Percentiles rank a stretch among this genome's conserved stretches.
phyloP scores from a whole-genome alignment of 1,140 invertebrate genomes.

The Eufriesea mexicana region DNA sequence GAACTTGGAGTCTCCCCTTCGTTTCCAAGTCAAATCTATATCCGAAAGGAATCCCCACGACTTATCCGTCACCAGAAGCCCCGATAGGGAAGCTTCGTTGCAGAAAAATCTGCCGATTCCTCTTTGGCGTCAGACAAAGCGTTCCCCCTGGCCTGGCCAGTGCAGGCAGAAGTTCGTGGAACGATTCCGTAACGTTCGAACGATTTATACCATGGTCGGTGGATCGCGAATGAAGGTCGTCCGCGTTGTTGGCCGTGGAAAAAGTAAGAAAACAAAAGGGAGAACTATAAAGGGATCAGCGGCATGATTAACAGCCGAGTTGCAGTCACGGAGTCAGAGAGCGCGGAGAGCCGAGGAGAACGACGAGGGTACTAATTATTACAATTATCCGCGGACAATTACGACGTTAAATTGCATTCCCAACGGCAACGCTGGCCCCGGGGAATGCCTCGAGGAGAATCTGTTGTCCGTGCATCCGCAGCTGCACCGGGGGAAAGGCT shows the following conservation, averaged over 20 bases:
- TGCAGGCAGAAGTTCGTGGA: background rate
- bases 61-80: background rate
- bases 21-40: constrained; percentile 17
- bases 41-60: background rate
- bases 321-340: background rate
- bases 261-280: background rate
- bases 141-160: background rate
- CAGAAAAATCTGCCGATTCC: background rate
- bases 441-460: constrained; percentile 48
- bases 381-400: constrained; percentile 67
- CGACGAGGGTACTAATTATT: constrained; percentile 63
- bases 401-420: constrained; percentile 68
- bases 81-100: background rate
- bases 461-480: constrained; percentile 44
- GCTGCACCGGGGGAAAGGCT: constrained; percentile 2
- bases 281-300: constrained; percentile 20
- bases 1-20: background rate
- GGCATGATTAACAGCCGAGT: constrained; percentile 34
- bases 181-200: background rate
- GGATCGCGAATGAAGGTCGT: background rate
- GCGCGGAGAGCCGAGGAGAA: background rate
- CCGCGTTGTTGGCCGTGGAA: too few relatives aligned
- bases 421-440: constrained; percentile 8
- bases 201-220: background rate
- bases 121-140: background rate